Base-by-base conservation (phyloP, 2,888 invertebrate species). In the Protophormia terraenovae region DNA sequence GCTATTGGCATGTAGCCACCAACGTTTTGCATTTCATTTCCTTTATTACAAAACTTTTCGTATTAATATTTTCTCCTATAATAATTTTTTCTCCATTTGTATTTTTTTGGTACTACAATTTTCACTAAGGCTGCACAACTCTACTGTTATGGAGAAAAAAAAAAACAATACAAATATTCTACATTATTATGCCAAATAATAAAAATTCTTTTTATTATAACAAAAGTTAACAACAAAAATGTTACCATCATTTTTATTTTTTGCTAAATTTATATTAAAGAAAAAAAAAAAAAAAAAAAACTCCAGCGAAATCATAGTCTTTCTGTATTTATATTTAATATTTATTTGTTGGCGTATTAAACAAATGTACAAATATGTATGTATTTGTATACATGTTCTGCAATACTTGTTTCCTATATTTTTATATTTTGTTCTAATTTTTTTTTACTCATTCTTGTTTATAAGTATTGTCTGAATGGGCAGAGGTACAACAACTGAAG, bases 41-140 rank as follows among this genome's bases (percentile, higher is more conserved):
- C 81, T 87, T 87, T 87, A 87, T 87, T 87, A 71, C 83, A 86
- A 87, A 87, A 87, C 84, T 87, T 87, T 86, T 84, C 83, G 64
- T 87, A 86, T 86, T 86, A 82, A 84, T 69, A 84, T 86, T 86
- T 84, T 64, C 50, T 66, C 71, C 35, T 53, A 77, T 24, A 75
- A 62, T 24, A 53, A 22, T 41, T 32, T 45, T 53, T 45, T 64
- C 38, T 19, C 55, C n/a, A 64, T 53, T 27, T 58, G 8, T n/a
- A n/a, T n/a, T n/a, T 58, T 69, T 69, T 41, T 27, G 14, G n/a
- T 69, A n/a, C 10, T 14, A 71, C 10, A 60, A 50, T 55, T 71
- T 71, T 29, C 41, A 45, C 53, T 64, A 64, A 12, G 3, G 53
- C 12, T n/a, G 24, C 22, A 79, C 53, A 73, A 64, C 53, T 73